phyloP scores from a whole-genome alignment of 2,113 vertebrate species.

The Sigmodon hispidus region DNA sequence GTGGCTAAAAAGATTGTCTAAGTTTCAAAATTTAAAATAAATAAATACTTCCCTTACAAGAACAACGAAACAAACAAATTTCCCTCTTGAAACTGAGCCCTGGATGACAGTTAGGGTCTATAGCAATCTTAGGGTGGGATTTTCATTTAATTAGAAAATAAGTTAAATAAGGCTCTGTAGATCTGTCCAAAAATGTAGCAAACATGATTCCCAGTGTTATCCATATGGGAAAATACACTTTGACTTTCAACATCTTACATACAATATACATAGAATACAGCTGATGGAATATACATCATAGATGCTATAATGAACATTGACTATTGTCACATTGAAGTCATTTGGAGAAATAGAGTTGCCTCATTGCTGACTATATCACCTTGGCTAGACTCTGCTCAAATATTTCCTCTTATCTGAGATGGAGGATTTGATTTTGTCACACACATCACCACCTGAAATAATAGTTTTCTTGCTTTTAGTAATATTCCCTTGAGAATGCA shows the following conservation, averaged over 20 bases:
- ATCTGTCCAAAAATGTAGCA: conserved; percentile 6
- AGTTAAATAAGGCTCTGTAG: neutral
- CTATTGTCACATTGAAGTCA: neutral
- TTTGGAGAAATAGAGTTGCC: neutral
- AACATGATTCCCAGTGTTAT: neutral
- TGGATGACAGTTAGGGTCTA: neutral
- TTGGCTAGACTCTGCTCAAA: neutral
- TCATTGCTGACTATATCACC: neutral
- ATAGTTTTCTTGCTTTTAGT: neutral
- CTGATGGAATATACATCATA: neutral
- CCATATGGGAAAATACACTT: neutral
- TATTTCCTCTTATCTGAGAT: neutral
- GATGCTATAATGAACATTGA: neutral
- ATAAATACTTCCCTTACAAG: neutral
- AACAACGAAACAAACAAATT: neutral
- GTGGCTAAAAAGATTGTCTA: neutral
- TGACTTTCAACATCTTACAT: conserved; percentile 27
- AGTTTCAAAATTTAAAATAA: neutral
- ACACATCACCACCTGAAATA: neutral
- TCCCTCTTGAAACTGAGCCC: neutral
- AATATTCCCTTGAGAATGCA: neutral
- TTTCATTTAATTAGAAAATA: neutral
- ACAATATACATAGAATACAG: neutral
- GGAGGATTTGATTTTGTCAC: neutral
- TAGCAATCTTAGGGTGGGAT: neutral